Evolutionary conservation across 2,113 vertebrate species (phyloP).

Genomic region (Ancistrus triradiatus): DNA sequence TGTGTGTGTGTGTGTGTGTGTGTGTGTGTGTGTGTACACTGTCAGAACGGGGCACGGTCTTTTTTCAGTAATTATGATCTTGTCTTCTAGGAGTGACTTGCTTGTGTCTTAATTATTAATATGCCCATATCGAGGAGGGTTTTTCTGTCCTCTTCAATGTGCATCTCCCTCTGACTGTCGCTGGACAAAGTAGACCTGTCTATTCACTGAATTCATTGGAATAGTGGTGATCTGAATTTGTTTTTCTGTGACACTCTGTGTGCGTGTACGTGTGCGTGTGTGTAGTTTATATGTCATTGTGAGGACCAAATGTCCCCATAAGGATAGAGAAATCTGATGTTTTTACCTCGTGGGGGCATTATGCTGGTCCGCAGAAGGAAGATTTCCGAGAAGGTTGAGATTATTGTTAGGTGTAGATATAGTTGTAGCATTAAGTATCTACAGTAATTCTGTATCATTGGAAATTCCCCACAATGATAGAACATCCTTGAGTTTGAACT

Average conservation of each 20-base stretch:
- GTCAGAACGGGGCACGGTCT: conserved; percentile 38
- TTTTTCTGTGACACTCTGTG: conserved; percentile 20
- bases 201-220: no score
- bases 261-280: conserved; percentile 4
- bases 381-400: no score
- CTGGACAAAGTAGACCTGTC: neutral
- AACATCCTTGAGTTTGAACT: conserved; percentile 14
- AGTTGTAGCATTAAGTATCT: no score
- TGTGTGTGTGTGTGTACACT: conserved; percentile 18
- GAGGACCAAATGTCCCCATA: neutral
- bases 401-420: no score
- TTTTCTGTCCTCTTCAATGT: conserved; percentile 19
- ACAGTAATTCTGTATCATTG: no score
- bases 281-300: neutral
- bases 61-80: conserved; percentile 6
- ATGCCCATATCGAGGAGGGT: conserved; percentile 38
- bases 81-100: conserved; percentile 26
- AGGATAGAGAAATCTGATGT: no score
- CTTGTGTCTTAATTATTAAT: conserved; percentile 51
- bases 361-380: neutral
- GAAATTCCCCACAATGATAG: no score
- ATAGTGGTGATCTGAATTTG: no score
- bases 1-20: conserved; percentile 37
- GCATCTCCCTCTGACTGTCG: conserved; percentile 6
- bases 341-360: neutral